Conservation (phyloP, 1,140 invertebrate genomes). For the Hylaeus anthracinus region DNA sequence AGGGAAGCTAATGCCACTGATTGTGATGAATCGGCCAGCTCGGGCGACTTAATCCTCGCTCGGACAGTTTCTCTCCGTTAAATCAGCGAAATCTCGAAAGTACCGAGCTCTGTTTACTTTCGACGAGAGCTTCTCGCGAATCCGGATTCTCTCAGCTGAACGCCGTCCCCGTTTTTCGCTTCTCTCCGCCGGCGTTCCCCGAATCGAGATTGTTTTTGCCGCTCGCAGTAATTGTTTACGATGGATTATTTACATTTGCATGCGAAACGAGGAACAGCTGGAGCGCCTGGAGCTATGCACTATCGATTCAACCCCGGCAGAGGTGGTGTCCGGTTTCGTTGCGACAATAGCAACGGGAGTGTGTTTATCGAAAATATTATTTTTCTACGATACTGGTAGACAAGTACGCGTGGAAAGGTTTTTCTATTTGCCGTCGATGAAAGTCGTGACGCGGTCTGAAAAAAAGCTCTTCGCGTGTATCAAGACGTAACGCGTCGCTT, state of each 20-base stretch:
- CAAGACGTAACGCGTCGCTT: too few relatives aligned
- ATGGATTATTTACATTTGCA: background rate
- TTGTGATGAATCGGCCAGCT: conserved; percentile 31
- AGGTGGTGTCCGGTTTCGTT: too few relatives aligned
- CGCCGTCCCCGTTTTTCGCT: background rate
- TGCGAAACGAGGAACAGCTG: background rate
- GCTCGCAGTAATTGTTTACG: background rate
- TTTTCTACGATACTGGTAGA: background rate
- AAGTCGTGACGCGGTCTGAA: background rate
- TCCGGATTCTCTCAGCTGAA: background rate
- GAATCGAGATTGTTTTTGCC: background rate
- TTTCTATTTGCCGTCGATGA: background rate
- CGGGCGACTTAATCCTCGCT: background rate
- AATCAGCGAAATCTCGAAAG: conserved; percentile 25
- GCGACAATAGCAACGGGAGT: background rate
- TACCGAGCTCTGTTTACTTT: conserved; percentile 13
- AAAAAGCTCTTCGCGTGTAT: background rate
- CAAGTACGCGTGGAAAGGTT: background rate
- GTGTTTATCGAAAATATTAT: too few relatives aligned
- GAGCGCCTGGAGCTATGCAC: too few relatives aligned
- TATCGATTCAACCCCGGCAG: background rate
- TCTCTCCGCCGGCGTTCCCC: too few relatives aligned
- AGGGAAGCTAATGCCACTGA: conserved; percentile 1
- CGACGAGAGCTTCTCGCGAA: background rate
- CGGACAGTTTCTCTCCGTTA: background rate